These are phyloP conservation scores for Aphaenogaster ashmeadi DNA, from an alignment of 1,140 invertebrate genomes.

Conservation along the genomic window DNA sequence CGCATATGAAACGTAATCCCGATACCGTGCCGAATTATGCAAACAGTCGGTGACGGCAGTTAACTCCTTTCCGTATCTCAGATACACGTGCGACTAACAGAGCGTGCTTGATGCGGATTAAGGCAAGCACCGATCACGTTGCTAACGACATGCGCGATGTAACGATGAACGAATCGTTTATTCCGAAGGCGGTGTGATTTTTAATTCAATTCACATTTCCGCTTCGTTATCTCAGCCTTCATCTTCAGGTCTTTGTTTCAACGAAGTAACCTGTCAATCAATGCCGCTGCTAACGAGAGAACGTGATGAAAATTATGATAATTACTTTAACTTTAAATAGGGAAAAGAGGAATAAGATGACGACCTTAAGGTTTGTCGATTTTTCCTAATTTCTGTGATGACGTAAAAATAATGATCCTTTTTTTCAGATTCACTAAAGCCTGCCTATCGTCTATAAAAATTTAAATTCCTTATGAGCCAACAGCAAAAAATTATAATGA, in stretches of 20 bases:
- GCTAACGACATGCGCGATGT: background rate
- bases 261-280: background rate
- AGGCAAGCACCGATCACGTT: constrained; percentile 2
- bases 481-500: no score
- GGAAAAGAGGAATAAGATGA: no score
- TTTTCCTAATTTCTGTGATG: no score
- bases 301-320: background rate
- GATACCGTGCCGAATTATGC: constrained; percentile 38
- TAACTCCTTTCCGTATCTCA: constrained; percentile 29
- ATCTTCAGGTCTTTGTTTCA: background rate
- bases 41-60: constrained; percentile 16
- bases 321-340: background rate
- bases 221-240: background rate
- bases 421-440: no score
- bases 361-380: background rate
- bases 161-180: background rate
- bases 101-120: constrained; percentile 1
- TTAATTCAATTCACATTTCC: constrained; percentile 41
- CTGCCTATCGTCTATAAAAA: no score
- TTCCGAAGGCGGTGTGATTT: background rate
- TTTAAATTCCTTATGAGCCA: no score
- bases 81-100: background rate
- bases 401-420: no score
- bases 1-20: constrained; percentile 32
- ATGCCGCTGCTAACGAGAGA: background rate